These are phyloP conservation scores for Cataglyphis livida DNA, from an alignment of 2,888 invertebrate species.

Conservation along the genomic window DNA sequence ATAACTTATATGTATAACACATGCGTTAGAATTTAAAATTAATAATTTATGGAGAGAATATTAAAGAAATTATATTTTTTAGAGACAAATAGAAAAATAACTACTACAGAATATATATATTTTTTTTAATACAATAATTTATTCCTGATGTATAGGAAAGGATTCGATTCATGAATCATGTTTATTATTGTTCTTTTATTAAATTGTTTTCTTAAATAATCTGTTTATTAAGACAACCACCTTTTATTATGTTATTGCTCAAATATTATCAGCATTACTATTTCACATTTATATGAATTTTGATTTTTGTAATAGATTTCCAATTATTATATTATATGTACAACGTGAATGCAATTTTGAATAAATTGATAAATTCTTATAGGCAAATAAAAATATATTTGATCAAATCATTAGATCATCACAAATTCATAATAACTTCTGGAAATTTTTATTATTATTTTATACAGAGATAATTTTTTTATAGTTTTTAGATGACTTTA, in stretches of 20 bases:
- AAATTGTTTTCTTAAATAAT: not conserved
- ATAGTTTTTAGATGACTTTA: not conserved
- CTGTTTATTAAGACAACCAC: not conserved
- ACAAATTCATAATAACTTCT: not conserved
- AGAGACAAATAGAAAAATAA: not conserved
- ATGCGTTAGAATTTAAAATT: not conserved
- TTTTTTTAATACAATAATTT: not conserved
- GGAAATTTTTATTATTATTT: not conserved
- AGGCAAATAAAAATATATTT: not conserved
- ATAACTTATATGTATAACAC: not conserved
- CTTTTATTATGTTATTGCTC: not conserved
- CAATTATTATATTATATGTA: not conserved
- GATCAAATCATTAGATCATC: not conserved
- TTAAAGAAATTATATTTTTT: not conserved
- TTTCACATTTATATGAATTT: not conserved
- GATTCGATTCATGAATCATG: not conserved
- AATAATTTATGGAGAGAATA: not conserved
- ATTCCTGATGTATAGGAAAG: not conserved
- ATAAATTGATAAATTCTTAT: not conserved
- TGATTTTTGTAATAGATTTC: not conserved
- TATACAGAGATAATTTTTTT: not conserved
- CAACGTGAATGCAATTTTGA: not conserved
- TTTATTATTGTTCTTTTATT: not conserved
- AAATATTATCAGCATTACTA: not conserved
- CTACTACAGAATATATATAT: not conserved